Conservation (phyloP, 2,797 vertebrate species). For the Ambastaia sidthimunki region DNA sequence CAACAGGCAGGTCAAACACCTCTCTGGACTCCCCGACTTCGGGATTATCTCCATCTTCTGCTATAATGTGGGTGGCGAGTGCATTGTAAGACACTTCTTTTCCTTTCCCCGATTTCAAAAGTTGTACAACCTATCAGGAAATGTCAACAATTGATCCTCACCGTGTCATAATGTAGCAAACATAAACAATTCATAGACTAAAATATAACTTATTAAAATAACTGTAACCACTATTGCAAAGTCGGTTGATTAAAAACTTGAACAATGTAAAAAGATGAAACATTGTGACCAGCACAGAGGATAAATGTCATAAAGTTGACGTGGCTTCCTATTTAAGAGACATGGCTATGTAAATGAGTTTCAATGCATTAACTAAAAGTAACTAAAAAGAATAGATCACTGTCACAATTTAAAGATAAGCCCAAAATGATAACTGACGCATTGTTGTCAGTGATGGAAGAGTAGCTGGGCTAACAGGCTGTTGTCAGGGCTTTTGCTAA, state of each 20-base stretch:
- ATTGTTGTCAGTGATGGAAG: constrained; percentile 18
- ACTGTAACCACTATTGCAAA: not conserved
- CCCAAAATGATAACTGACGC: not conserved
- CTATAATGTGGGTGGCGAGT: constrained; percentile 94
- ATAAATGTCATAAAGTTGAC: not conserved
- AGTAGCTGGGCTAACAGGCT: constrained; percentile 14
- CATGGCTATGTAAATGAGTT: not conserved
- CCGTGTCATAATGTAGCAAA: not conserved
- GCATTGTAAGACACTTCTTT: constrained; percentile 98
- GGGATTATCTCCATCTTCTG: constrained; percentile 94
- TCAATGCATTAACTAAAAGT: not conserved
- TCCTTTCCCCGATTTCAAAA: constrained; percentile 93
- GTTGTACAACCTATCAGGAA: constrained; percentile 85
- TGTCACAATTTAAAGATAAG: not conserved
- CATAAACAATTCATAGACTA: not conserved
- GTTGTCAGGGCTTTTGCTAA: not conserved
- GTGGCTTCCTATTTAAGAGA: not conserved
- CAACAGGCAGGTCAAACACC: constrained; percentile 95
- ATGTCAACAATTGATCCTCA: constrained; percentile 10
- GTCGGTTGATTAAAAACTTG: not conserved
- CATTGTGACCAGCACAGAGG: not conserved
- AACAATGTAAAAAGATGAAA: not conserved
- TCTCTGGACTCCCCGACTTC: constrained; percentile 97
- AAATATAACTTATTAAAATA: not conserved
- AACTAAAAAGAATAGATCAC: too few relatives aligned